phyloP scores from a whole-genome alignment of 2,113 vertebrate species.

The Triplophysa siluroides region DNA sequence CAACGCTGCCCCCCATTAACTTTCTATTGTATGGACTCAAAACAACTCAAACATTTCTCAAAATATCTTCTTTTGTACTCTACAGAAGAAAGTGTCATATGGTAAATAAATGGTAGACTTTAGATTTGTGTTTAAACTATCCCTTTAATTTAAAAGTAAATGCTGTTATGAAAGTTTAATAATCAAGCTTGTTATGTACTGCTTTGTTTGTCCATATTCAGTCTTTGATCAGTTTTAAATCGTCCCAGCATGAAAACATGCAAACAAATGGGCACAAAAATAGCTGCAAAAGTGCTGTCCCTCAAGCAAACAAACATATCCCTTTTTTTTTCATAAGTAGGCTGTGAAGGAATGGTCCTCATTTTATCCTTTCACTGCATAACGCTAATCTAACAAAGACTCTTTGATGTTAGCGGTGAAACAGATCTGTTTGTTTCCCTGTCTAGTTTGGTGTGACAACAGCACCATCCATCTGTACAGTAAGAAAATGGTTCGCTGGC shows the following conservation, averaged over 20 bases:
- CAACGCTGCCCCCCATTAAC: no score
- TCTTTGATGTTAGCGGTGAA: no score
- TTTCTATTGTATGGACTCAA: no score
- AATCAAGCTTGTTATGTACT: neutral
- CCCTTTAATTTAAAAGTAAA: no score
- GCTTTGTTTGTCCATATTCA: neutral
- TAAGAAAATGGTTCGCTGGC: neutral
- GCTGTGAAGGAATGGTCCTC: neutral
- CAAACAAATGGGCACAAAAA: neutral
- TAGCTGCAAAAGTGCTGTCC: neutral
- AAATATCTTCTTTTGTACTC: no score
- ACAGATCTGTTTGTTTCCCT: neutral
- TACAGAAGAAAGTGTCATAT: no score
- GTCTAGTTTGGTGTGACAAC: conserved; percentile 28
- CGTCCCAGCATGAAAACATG: neutral
- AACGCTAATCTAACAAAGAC: neutral
- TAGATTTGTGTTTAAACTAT: no score
- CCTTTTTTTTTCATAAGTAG: neutral
- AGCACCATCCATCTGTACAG: conserved; percentile 47
- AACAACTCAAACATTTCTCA: no score
- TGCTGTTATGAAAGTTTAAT: no score
- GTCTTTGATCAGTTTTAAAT: neutral
- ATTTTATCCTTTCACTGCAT: neutral
- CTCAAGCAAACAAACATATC: neutral
- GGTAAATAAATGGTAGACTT: no score